Base-by-base conservation (phyloP, 2,113 vertebrate species). In the Mormyrus iriodes region DNA sequence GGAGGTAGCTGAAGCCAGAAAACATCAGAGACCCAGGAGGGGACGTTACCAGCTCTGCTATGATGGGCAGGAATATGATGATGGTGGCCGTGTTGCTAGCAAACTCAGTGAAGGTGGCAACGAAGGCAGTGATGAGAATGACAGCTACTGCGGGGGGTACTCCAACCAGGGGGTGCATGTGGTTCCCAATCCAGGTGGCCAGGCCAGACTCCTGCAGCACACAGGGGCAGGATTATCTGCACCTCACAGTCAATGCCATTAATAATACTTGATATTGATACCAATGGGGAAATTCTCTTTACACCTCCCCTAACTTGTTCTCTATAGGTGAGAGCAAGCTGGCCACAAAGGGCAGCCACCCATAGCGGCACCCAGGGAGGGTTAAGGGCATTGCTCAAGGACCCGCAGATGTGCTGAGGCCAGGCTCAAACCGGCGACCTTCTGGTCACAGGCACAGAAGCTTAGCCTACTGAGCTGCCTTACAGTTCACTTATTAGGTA, bases 71-170 rank as follows among this genome's bases (percentile, higher is more conserved):
- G 79, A 99, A 98, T 94, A 99, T 99, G 92, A 99, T 98, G 87
- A 98, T 98, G 0, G 98, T 99, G 94, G 98, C 98, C 0, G 98
- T 99, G 95, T 99, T 99, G 95, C 98, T 99, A 94, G 98, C 98
- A 4, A 99, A 98, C 94, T 99, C 98, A 0, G 98, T 99, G 95
- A 99, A 99, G 91, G 96, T 95, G 90, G 98, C 97, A 0, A 99
- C 94, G 89, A 99, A 96, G 1, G 93, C 92, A 0, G 97, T 97
- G 94, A 99, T 96, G 90, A 99, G 94, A 89, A 99, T 94, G 87
- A 97, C 97, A 0, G 98, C 98, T 90, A 96, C 93, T 0, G 94
- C 88, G 0, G 98, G 97, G 0, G 97, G 96, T 65, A 99, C 94
- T 0, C 94, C 94, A 88, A 96, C 97, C 92, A 99, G 91, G 0